Conservation (phyloP, 2,888 invertebrate genomes). For the Leptopilina myrica region DNA sequence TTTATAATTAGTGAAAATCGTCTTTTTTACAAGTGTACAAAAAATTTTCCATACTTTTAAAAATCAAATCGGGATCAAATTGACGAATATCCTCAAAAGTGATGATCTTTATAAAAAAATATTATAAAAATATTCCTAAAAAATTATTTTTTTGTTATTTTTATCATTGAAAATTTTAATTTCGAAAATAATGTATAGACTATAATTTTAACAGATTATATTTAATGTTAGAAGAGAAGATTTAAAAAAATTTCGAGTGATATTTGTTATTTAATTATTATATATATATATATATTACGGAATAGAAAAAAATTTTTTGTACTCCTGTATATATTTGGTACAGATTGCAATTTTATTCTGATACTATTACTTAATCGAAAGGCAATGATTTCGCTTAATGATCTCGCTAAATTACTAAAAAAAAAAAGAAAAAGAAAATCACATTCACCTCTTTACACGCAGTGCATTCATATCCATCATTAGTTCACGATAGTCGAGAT, state of each 20-base stretch:
- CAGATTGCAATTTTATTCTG: constrained; percentile 10
- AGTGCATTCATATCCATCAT: constrained; percentile 21
- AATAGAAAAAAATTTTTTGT: constrained; percentile 26
- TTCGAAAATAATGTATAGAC: too few species aligned
- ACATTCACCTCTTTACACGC: constrained; percentile 25
- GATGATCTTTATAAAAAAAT: background rate
- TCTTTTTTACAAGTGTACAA: constrained; percentile 61
- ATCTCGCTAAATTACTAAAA: constrained; percentile 35
- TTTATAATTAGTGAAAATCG: constrained; percentile 46
- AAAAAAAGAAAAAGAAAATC: constrained; percentile 15
- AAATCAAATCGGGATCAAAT: constrained; percentile 6
- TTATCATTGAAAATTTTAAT: too few species aligned
- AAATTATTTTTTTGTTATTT: background rate
- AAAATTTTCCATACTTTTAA: constrained; percentile 54
- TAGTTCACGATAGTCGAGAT: constrained; percentile 14
- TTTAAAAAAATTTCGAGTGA: background rate
- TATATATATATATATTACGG: background rate
- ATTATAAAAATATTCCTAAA: background rate
- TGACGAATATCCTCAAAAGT: background rate
- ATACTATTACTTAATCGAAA: constrained; percentile 28
- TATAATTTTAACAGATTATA: constrained; percentile 14
- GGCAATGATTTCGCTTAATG: constrained; percentile 27
- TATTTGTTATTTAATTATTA: background rate
- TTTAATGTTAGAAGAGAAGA: constrained; percentile 10
- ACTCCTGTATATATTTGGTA: constrained; percentile 23